phyloP scores from a whole-genome alignment of 2,797 vertebrate species.

The Fringilla coelebs region DNA sequence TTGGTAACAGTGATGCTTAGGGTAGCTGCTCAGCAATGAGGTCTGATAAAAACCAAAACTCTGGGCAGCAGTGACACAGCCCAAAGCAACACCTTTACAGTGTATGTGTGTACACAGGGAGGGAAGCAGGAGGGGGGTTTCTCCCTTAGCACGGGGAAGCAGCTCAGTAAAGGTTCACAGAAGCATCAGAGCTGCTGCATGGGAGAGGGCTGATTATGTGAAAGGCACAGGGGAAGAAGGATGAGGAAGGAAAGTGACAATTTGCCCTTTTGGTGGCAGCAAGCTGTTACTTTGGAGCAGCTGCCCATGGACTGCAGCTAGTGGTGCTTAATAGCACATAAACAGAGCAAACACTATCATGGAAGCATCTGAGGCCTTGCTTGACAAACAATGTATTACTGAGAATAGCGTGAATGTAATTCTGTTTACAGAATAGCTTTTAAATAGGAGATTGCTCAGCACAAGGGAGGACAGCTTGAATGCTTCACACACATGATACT shows the following conservation, averaged over 20 bases:
- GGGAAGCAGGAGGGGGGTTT: not conserved
- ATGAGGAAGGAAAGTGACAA: not conserved
- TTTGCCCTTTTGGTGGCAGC: not conserved
- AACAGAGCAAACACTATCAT: slow-evolving; percentile 13
- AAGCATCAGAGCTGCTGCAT: not conserved
- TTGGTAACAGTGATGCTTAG: not conserved
- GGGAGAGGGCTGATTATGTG: not conserved
- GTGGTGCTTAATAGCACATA: not conserved
- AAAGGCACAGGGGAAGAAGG: not conserved
- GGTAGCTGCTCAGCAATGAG: not conserved
- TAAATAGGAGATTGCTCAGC: not conserved
- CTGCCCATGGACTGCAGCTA: slow-evolving; percentile 33
- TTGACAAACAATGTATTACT: not conserved
- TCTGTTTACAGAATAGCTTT: slow-evolving; percentile 10
- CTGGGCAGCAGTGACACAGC: not conserved
- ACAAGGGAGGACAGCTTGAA: not conserved
- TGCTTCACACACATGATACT: not conserved
- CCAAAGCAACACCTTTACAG: not conserved
- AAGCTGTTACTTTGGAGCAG: slow-evolving; percentile 31
- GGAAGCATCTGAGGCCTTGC: slow-evolving; percentile 40
- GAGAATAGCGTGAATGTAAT: not conserved
- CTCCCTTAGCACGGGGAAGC: not conserved
- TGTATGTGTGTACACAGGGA: not conserved
- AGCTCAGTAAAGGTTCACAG: not conserved
- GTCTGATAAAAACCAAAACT: not conserved